Evolutionary conservation across 2,888 invertebrate species (phyloP).

Genomic region (Pharmacophagus antenor): DNA sequence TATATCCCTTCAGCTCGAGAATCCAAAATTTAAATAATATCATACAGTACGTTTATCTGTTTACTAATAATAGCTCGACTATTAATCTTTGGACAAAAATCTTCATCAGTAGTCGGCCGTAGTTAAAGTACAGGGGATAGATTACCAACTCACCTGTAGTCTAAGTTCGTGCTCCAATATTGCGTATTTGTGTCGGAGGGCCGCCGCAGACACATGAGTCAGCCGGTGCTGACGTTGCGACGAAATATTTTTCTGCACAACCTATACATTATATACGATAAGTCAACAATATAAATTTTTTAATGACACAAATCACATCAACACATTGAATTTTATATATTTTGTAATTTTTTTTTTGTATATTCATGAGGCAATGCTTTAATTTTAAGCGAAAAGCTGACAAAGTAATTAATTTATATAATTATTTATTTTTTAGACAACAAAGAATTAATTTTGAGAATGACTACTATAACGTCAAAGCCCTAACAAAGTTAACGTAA

Average conservation of each 20-base stretch:
- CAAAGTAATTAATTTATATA: background rate
- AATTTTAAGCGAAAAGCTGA: constrained; percentile 20
- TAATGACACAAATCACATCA: background rate
- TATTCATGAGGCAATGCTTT: background rate
- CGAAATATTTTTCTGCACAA: constrained; percentile 67
- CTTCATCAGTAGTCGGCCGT: too few relatives aligned
- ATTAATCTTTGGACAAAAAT: too few relatives aligned
- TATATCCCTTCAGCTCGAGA: too few relatives aligned
- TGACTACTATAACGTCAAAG: constrained; percentile 27
- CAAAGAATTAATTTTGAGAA: constrained; percentile 3
- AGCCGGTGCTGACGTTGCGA: constrained; percentile 60
- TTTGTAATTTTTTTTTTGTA: background rate
- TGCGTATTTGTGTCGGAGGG: constrained; percentile 73
- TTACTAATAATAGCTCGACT: too few relatives aligned
- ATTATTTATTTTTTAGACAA: too few relatives aligned
- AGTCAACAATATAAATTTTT: constrained; percentile 10
- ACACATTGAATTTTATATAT: background rate
- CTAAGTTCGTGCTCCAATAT: constrained; percentile 73
- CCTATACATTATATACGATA: constrained; percentile 46
- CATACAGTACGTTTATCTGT: too few relatives aligned
- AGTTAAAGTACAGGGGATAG: too few relatives aligned
- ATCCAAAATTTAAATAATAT: too few relatives aligned
- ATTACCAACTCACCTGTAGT: constrained; percentile 57
- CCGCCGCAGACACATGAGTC: constrained; percentile 67
- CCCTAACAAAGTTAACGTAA: constrained; percentile 21